These are phyloP conservation scores for Diacarnus erythraeanus DNA, from an alignment of 37 sponge, comb jelly and placozoan species.

Conservation along the genomic window DNA sequence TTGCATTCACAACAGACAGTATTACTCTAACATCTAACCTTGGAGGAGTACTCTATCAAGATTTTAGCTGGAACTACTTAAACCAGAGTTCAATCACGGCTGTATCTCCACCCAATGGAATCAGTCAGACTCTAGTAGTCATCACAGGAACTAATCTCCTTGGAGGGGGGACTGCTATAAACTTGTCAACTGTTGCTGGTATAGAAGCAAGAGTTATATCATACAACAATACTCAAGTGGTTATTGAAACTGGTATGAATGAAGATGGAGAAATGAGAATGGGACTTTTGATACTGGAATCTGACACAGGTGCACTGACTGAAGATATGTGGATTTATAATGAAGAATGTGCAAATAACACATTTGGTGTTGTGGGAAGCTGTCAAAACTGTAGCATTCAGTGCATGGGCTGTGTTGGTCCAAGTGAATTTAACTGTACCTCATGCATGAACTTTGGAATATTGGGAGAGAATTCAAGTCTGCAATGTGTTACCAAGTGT, in stretches of 20 bases:
- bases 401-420: slow-evolving; percentile 47
- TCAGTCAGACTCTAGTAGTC: slow-evolving; percentile 31
- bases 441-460: slow-evolving; percentile 40
- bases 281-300: slow-evolving; percentile 42
- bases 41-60: slow-evolving; percentile 36
- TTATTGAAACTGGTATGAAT: slow-evolving; percentile 38
- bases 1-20: background rate
- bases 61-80: slow-evolving; percentile 41
- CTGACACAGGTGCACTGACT: slow-evolving; percentile 68
- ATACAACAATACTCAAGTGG: background rate
- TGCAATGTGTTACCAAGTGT: slow-evolving; percentile 55
- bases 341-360: slow-evolving; percentile 35
- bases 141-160: slow-evolving; percentile 57
- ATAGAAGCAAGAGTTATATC: slow-evolving; percentile 15
- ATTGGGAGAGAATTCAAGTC: background rate
- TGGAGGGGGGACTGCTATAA: slow-evolving; percentile 50
- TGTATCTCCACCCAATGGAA: slow-evolving; percentile 54
- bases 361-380: slow-evolving; percentile 23
- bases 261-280: background rate
- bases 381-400: slow-evolving; percentile 43
- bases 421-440: slow-evolving; percentile 33
- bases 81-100: slow-evolving; percentile 12
- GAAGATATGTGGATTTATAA: slow-evolving; percentile 42
- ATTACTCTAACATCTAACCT: slow-evolving; percentile 45
- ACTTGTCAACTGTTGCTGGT: slow-evolving; percentile 40